These are phyloP conservation scores for Holacanthus passer DNA, from an alignment of 2,113 vertebrate genomes.

Conservation along the genomic window DNA sequence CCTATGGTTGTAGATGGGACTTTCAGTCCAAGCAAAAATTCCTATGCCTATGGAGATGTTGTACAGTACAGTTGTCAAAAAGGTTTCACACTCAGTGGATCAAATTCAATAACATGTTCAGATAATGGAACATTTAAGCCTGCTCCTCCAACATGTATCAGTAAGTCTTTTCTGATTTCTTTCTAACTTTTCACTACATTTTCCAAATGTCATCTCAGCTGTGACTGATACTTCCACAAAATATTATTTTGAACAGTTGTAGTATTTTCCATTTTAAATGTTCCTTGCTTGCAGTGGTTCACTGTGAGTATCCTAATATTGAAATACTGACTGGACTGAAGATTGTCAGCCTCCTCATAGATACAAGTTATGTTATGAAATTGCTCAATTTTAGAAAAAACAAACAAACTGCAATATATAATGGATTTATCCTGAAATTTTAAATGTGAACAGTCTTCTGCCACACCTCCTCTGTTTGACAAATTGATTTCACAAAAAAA, in stretches of 20 bases:
- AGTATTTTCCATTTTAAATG: neutral
- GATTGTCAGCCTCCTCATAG: conserved; percentile 45
- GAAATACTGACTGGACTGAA: accelerated
- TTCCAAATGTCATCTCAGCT: neutral
- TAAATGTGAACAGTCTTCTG: too few relatives aligned
- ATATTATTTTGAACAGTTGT: neutral
- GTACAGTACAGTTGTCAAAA: conserved; percentile 26
- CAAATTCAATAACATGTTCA: neutral
- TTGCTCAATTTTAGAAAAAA: too few relatives aligned
- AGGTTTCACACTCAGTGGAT: conserved; percentile 3
- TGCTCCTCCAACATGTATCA: conserved; percentile 60
- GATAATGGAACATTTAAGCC: conserved; percentile 25
- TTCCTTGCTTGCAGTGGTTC: conserved; percentile 45
- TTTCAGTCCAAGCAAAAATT: accelerated
- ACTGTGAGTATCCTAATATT: neutral
- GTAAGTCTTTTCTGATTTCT: conserved; percentile 62
- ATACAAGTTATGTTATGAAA: too few relatives aligned
- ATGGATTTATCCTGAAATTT: too few relatives aligned
- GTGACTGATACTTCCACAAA: neutral
- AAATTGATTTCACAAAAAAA: too few relatives aligned
- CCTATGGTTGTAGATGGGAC: accelerated
- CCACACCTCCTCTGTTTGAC: too few relatives aligned
- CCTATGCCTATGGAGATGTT: accelerated
- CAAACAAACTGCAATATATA: too few relatives aligned
- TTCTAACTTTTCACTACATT: neutral